Percentiles rank a stretch among this genome's conserved stretches.
Conservation (phyloP, 1,140 invertebrate species). For the Drosophila kepulauana region DNA sequence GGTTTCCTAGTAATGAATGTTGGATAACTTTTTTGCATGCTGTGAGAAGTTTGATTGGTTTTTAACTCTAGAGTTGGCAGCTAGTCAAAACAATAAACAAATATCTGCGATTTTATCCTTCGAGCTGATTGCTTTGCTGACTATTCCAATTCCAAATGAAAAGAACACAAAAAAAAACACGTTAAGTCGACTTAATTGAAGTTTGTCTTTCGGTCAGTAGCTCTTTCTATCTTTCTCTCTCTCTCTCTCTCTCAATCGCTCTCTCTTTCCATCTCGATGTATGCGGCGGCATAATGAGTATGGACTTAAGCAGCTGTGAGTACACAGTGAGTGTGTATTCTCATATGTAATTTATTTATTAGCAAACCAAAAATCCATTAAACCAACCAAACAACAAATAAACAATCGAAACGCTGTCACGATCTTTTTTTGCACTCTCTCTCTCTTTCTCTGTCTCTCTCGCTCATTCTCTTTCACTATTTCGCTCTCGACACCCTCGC, state of each 20-base stretch:
- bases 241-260: not conserved
- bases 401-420: slow-evolving; percentile 10
- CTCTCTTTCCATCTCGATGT: slow-evolving; percentile 1
- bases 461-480: not conserved
- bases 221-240: no score
- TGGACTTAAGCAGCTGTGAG: slow-evolving; percentile 7
- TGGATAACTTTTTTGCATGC: no score
- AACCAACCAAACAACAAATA: slow-evolving; percentile 13
- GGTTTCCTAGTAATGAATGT: no score
- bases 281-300: not conserved
- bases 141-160: no score
- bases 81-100: no score
- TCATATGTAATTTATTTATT: slow-evolving; percentile 34
- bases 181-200: no score
- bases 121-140: no score
- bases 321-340: not conserved
- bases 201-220: no score
- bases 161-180: no score
- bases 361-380: slow-evolving; percentile 24
- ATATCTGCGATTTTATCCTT: no score
- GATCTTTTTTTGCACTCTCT: not conserved
- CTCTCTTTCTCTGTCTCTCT: not conserved
- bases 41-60: no score
- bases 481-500: not conserved
- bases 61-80: no score